Conservation (phyloP, 2,888 invertebrate species). For the Operophtera brumata region DNA sequence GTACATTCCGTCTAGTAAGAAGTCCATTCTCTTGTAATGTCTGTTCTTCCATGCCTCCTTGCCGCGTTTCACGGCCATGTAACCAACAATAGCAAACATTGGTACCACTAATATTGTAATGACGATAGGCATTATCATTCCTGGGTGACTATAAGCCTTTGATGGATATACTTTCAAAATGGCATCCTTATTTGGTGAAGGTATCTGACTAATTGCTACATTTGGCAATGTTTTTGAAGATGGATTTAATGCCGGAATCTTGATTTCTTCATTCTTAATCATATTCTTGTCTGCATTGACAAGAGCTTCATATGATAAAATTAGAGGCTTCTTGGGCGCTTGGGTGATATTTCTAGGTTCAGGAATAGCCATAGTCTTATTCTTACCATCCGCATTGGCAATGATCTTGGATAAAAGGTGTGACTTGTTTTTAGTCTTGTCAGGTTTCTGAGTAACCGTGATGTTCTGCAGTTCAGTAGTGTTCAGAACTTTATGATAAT, state of each 20-base stretch:
- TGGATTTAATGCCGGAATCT: constrained; percentile 32
- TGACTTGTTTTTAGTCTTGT: not conserved
- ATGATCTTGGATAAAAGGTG: not conserved
- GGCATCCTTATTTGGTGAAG: constrained; percentile 39
- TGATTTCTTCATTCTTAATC: constrained; percentile 32
- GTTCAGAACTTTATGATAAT: constrained; percentile 11
- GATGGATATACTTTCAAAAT: constrained; percentile 38
- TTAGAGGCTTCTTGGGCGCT: constrained; percentile 53
- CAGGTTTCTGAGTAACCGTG: not conserved
- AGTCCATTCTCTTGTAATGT: constrained; percentile 93
- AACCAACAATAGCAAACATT: constrained; percentile 84
- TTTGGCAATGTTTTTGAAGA: constrained; percentile 38
- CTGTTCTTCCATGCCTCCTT: constrained; percentile 92
- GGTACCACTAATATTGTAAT: constrained; percentile 88
- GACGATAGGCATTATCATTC: constrained; percentile 87
- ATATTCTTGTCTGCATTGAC: constrained; percentile 42
- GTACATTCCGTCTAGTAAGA: constrained; percentile 93
- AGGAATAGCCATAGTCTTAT: constrained; percentile 14
- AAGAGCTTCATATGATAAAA: constrained; percentile 54
- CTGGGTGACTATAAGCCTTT: constrained; percentile 69
- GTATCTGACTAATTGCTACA: constrained; percentile 41
- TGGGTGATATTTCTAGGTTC: constrained; percentile 30
- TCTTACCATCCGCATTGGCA: constrained; percentile 1
- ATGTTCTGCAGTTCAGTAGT: constrained; percentile 3
- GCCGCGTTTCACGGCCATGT: constrained; percentile 85